A percentile compares a stretch with the other conserved stretches of the same genome.
Conservation (phyloP, 2,888 invertebrate genomes). For the Leptopilina drosophilae region DNA sequence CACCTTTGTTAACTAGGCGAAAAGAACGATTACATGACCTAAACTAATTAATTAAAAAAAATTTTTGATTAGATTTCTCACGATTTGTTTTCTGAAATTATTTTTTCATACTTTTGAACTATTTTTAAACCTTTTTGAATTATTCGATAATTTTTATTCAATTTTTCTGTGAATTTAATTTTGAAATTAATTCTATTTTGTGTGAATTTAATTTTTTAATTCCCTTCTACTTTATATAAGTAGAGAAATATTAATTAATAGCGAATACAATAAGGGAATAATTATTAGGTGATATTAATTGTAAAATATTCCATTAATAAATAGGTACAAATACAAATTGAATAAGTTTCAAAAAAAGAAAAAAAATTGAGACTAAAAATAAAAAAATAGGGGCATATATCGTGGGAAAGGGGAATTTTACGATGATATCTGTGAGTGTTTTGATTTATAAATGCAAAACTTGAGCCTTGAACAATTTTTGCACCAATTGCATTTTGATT, state of each 20-base stretch:
- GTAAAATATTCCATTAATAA: too few species aligned
- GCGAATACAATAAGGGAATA: too few species aligned
- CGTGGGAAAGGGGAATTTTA: constrained; percentile 21
- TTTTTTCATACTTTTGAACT: neutral
- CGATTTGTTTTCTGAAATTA: too few species aligned
- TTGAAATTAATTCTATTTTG: too few species aligned
- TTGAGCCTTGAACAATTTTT: constrained; percentile 28
- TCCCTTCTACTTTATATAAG: too few species aligned
- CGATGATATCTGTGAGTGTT: neutral
- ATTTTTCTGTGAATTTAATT: too few species aligned
- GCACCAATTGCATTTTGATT: constrained; percentile 25
- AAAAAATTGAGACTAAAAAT: neutral
- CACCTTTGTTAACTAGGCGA: constrained; percentile 26
- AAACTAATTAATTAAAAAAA: constrained; percentile 23
- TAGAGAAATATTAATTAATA: too few species aligned
- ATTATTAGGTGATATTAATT: too few species aligned
- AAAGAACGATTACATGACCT: constrained; percentile 27
- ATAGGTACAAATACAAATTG: neutral
- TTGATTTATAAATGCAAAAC: constrained; percentile 29
- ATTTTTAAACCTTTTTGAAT: neutral
- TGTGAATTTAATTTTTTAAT: too few species aligned
- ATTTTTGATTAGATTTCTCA: neutral
- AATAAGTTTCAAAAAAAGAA: constrained; percentile 14
- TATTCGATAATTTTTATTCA: neutral
- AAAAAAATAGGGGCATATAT: neutral